Base-by-base conservation (phyloP, 1,140 invertebrate genomes). In the Cardiocondyla obscurior region DNA sequence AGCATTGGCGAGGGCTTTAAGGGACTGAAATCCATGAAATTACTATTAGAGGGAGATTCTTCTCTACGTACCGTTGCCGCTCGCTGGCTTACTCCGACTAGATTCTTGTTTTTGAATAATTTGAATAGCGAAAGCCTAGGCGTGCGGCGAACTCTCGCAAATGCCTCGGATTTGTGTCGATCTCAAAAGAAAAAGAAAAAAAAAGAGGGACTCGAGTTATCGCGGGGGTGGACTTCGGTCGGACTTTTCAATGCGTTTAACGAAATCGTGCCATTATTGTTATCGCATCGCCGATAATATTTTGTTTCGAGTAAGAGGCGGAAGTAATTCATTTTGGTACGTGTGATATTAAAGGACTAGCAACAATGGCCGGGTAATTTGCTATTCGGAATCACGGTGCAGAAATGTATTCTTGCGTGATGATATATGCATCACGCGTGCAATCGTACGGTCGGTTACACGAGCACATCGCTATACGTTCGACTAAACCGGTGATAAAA, bases 401-500 rank as follows among this genome's bases (percentile, higher is more conserved):
- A 53, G 64, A 79, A 79, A 79, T 69, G 74, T 67, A 53, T 79
- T 79, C 62, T 79, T 39, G 74, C 74, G 62, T 79, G 60, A 67
- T 77, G 69, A 81, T 81, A 39, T 49, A 57, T 46, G 65, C 77
- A 51, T 55, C 51, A 25, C 36, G 65, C 67, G 39, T 30, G 67
- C 58, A 81, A 70, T 81, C 39, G 67, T 57, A 73, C 65, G 28
- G 51, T 60, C 67, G 53, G 30, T 73, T 81, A 73, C 77, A 57
- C 53, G 65, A 39, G 30, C 60, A 51, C 60, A 51, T 81, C 67
- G 67, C 79, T 16, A 44, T 25, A 58, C 67, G 65, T 81, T 81
- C 79, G 30, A 44, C 55, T 74, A 62, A 76, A 74, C 51, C 44
- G 42, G 51, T 76, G 70, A 82, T 82, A 76, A 82, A 82, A 81